These are phyloP conservation scores for Phaethornis superciliosus DNA, from an alignment of 2,113 vertebrate genomes.

Conservation along the genomic window DNA sequence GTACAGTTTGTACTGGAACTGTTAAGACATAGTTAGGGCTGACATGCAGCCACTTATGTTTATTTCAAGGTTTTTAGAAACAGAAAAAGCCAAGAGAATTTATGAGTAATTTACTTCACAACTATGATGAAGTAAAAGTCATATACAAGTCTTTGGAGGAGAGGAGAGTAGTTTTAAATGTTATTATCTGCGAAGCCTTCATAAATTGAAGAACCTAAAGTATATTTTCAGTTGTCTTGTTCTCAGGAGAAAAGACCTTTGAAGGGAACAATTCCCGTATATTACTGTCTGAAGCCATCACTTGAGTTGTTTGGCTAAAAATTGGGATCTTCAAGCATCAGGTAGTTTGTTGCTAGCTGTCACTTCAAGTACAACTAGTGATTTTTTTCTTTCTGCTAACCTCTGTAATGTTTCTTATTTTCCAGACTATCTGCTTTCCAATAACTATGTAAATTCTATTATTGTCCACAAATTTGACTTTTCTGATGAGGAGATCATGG, in stretches of 20 bases:
- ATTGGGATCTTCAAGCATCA: not conserved
- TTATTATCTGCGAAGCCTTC: not conserved
- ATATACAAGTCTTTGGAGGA: not conserved
- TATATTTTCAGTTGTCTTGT: not conserved
- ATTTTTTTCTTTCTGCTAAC: not conserved
- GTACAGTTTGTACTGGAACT: not conserved
- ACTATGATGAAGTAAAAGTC: not conserved
- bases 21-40: not conserved
- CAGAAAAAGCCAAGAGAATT: not conserved
- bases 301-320: not conserved
- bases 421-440: conserved; percentile 95
- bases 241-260: not conserved
- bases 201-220: not conserved
- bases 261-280: not conserved
- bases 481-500: conserved; percentile 99
- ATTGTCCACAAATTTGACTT: conserved; percentile 99
- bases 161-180: not conserved
- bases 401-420: not conserved
- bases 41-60: not conserved
- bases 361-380: not conserved
- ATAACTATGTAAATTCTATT: conserved; percentile 98
- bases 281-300: not conserved
- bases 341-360: not conserved
- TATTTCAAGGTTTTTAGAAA: not conserved
- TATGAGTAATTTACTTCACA: not conserved